phyloP scores from a whole-genome alignment of 2,888 invertebrate genomes.

The Pardosa pseudoannulata region DNA sequence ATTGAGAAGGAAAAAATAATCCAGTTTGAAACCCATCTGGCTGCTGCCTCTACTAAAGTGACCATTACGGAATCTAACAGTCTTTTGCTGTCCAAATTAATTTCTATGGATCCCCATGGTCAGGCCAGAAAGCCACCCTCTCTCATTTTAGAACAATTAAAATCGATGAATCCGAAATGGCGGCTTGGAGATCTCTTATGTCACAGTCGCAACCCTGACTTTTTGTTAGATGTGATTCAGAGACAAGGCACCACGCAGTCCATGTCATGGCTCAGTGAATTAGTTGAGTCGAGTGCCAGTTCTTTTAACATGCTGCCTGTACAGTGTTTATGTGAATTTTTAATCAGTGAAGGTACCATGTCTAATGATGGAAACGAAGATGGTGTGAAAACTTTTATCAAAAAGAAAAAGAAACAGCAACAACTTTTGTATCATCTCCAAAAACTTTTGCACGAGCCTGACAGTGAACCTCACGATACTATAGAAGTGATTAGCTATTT shows the following conservation, averaged over 20 bases:
- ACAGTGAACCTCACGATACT: conserved; percentile 80
- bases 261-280: conserved; percentile 97
- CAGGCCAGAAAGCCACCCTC: conserved; percentile 86
- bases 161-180: conserved; percentile 86
- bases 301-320: conserved; percentile 93
- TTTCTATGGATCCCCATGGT: conserved; percentile 90
- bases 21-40: conserved; percentile 93
- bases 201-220: conserved; percentile 91
- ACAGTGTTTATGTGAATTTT: conserved; percentile 97
- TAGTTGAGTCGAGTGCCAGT: conserved; percentile 93
- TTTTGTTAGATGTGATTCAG: conserved; percentile 93
- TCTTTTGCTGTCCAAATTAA: conserved; percentile 88
- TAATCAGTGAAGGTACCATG: conserved; percentile 81
- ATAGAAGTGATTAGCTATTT: conserved; percentile 94
- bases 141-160: conserved; percentile 86
- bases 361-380: conserved; percentile 28
- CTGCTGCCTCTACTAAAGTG: conserved; percentile 87
- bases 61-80: conserved; percentile 93
- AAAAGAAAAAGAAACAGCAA: conserved; percentile 85
- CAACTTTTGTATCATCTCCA: conserved; percentile 85
- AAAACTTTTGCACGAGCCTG: conserved; percentile 80
- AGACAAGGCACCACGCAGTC: conserved; percentile 81
- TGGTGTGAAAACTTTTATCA: conserved; percentile 79
- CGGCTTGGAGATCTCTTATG: conserved; percentile 93
- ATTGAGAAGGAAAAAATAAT: conserved; percentile 87